Conservation (phyloP, 2,797 vertebrate genomes). For the Coluber constrictor region DNA sequence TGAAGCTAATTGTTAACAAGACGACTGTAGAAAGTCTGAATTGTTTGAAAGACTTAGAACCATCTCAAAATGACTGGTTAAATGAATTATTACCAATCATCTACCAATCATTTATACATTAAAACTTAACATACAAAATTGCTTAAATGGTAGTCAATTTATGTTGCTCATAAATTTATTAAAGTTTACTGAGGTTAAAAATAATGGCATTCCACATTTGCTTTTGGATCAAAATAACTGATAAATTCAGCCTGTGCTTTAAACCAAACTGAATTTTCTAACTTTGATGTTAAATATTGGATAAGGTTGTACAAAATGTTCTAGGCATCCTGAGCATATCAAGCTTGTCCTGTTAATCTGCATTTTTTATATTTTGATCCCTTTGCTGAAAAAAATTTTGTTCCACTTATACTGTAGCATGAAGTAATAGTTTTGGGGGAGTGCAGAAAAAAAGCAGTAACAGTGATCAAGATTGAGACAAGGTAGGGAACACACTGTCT, state of each 20-base stretch:
- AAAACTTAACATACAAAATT: neutral
- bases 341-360: neutral
- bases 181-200: neutral
- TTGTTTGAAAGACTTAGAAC: neutral
- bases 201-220: neutral
- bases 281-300: neutral
- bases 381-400: neutral
- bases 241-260: neutral
- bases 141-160: neutral
- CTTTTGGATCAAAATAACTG: neutral
- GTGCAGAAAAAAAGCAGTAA: neutral
- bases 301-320: neutral
- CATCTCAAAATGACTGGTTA: neutral
- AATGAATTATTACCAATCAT: too few species aligned
- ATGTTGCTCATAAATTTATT: neutral
- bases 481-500: neutral
- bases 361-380: neutral
- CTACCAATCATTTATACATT: neutral
- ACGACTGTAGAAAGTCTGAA: neutral
- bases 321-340: neutral
- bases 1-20: neutral
- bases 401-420: neutral
- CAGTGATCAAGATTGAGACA: neutral
- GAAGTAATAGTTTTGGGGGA: neutral
- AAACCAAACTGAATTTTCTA: neutral